A percentile compares a stretch with the other conserved stretches of the same genome.
These are phyloP conservation scores for Odontomachus brunneus DNA, from an alignment of 1,140 invertebrate species.

Conservation along the genomic window DNA sequence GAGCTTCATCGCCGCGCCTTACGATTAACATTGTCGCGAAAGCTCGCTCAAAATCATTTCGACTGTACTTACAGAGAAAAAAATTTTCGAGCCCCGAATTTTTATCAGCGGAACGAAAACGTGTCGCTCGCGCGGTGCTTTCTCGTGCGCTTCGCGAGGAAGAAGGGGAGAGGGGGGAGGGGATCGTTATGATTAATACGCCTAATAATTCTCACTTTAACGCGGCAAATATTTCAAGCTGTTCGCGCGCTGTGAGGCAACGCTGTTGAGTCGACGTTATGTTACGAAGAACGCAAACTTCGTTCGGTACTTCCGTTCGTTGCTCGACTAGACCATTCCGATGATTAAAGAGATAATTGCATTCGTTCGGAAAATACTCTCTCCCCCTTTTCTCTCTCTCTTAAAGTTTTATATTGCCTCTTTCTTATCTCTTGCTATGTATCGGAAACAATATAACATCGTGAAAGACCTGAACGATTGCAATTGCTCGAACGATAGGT, in stretches of 20 bases:
- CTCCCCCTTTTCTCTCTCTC: not conserved
- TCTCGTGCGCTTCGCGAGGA: too few relatives aligned
- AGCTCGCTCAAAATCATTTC: slow-evolving; percentile 18
- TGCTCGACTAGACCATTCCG: not conserved
- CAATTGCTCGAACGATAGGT: not conserved
- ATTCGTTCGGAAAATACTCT: slow-evolving; percentile 14
- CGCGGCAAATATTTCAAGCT: slow-evolving; percentile 10
- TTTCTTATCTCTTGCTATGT: not conserved
- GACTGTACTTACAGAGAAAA: not conserved
- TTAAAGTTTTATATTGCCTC: too few relatives aligned
- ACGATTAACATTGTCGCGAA: not conserved
- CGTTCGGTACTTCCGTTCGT: not conserved
- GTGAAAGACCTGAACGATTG: not conserved
- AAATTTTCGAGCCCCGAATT: slow-evolving; percentile 2
- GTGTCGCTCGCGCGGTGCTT: not conserved
- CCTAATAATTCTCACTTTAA: slow-evolving; percentile 2
- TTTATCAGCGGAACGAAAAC: not conserved
- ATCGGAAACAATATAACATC: not conserved
- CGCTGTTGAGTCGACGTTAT: not conserved
- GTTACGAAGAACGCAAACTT: slow-evolving; percentile 5
- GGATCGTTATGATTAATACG: not conserved
- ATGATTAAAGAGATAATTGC: slow-evolving; percentile 32
- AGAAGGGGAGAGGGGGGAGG: too few relatives aligned
- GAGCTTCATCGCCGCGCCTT: not conserved
- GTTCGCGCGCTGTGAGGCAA: slow-evolving; percentile 6